Percentiles rank a stretch among this genome's conserved stretches.
Evolutionary conservation across 2,888 invertebrate species (phyloP).

Genomic region (Abrostola triplasia): DNA sequence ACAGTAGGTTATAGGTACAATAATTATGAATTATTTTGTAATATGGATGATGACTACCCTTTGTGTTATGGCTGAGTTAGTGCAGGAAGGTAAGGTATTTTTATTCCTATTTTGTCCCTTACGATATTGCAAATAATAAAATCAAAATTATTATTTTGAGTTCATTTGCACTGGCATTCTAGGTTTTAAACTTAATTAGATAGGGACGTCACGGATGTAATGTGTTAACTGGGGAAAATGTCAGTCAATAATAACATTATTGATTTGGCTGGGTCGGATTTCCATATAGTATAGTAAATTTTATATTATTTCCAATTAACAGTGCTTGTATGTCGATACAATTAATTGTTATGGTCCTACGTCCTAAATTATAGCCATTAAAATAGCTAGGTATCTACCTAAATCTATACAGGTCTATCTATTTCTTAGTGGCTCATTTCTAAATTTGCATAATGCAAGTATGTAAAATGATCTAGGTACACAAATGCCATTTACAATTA

Average conservation of each 20-base stretch:
- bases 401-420: no score
- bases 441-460: no score
- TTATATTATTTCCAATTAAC: no score
- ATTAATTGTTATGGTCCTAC: no score
- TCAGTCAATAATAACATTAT: not conserved
- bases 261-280: no score
- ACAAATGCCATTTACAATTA: no score
- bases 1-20: not conserved
- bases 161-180: not conserved
- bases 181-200: not conserved
- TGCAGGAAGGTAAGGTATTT: slow-evolving; percentile 41
- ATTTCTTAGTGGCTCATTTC: no score
- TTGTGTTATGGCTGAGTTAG: slow-evolving; percentile 54
- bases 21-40: slow-evolving; percentile 48
- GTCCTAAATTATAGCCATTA: no score
- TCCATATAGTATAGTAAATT: no score
- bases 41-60: slow-evolving; percentile 53
- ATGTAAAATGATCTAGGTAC: not conserved
- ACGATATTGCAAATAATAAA: not conserved
- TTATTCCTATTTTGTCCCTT: not conserved
- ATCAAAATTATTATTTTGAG: no score
- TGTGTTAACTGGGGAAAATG: not conserved
- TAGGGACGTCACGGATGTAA: not conserved
- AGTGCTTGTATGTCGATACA: no score
- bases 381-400: no score